phyloP scores from a whole-genome alignment of 2,888 invertebrate genomes.

The Anagyrus pseudococci region DNA sequence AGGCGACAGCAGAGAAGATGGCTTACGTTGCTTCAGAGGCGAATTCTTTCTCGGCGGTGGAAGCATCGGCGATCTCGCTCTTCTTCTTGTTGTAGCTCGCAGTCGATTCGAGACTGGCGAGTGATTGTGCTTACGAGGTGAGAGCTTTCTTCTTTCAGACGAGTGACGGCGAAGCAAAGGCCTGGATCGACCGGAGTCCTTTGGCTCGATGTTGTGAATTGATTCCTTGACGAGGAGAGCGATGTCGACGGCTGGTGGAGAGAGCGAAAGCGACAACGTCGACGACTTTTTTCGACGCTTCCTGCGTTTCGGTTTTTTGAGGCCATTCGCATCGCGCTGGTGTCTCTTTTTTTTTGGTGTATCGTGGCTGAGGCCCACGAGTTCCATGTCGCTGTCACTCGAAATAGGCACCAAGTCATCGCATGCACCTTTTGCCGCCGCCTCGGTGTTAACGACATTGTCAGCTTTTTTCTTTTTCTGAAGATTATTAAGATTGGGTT shows the following conservation, averaged over 20 bases:
- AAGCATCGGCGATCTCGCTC: neutral
- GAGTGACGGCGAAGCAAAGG: constrained; percentile 7
- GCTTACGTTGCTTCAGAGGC: neutral
- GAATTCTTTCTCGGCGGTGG: neutral
- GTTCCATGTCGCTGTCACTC: constrained; percentile 58
- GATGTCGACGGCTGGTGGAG: constrained; percentile 11
- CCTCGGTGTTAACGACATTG: neutral
- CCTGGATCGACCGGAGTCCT: constrained; percentile 6
- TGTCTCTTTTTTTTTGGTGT: neutral
- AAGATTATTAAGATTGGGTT: constrained; percentile 40
- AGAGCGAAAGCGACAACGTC: constrained; percentile 2
- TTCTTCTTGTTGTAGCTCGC: neutral
- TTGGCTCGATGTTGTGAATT: constrained; percentile 20
- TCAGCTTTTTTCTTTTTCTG: constrained; percentile 51
- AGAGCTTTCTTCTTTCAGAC: constrained; percentile 14
- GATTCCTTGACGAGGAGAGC: constrained; percentile 21
- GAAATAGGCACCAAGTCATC: constrained; percentile 57
- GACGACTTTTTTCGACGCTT: constrained; percentile 32
- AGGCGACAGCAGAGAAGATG: neutral
- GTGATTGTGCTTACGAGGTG: neutral
- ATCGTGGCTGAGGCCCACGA: constrained; percentile 46
- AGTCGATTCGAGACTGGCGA: neutral
- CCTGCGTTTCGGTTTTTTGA: constrained; percentile 42
- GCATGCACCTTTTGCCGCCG: neutral
- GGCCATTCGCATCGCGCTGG: too few relatives aligned